Percentiles rank a stretch among this genome's conserved stretches.
Evolutionary conservation across 2,797 vertebrate species (phyloP).

Genomic region (Basileuterus tristriatus): DNA sequence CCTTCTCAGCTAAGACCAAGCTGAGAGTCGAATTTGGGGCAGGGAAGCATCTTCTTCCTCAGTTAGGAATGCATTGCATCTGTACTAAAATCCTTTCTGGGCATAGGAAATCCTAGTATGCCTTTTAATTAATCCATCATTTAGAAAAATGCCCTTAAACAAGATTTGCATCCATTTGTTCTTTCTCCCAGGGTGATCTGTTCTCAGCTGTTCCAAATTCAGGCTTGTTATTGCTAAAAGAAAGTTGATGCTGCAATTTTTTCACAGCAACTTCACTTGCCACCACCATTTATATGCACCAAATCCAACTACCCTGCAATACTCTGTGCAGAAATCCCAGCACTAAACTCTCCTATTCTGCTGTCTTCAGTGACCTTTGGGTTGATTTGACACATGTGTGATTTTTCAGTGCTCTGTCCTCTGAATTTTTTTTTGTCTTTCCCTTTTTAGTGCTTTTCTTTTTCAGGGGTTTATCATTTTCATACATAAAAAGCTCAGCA

Average conservation of each 20-base stretch:
- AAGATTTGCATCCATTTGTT: background rate
- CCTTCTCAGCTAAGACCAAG: background rate
- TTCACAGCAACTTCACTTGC: background rate
- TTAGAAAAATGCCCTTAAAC: background rate
- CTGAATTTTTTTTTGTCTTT: background rate
- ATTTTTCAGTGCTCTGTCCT: background rate
- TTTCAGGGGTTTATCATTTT: background rate
- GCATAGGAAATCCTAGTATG: background rate
- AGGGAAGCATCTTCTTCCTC: background rate
- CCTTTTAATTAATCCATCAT: background rate
- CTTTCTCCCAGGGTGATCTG: background rate
- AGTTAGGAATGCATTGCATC: background rate
- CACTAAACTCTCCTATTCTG: background rate
- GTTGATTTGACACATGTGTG: background rate
- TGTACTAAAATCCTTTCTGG: background rate
- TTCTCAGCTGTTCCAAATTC: background rate
- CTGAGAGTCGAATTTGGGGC: background rate
- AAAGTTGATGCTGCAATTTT: background rate
- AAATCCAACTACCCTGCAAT: background rate
- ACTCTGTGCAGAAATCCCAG: rapidly evolving
- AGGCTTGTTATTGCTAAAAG: background rate
- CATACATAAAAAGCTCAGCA: background rate
- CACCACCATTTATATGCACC: rapidly evolving
- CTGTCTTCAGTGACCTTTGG: background rate
- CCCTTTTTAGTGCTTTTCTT: background rate